Percentiles rank a stretch among this genome's conserved stretches.
phyloP scores from a whole-genome alignment of 2,797 vertebrate genomes.

The Pteropus rufus region DNA sequence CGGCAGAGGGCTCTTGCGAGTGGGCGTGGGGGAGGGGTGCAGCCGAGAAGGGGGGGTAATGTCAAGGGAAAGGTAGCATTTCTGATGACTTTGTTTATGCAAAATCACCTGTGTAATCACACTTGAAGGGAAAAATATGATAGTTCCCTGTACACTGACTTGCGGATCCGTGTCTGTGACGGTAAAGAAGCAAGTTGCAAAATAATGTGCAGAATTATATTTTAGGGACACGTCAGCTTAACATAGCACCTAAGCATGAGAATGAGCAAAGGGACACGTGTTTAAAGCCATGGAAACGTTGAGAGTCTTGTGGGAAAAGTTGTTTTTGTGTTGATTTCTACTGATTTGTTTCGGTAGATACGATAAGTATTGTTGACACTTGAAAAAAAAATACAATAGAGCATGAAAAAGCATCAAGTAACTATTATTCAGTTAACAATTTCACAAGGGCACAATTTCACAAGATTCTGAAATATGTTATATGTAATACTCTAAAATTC shows the following conservation, averaged over 20 bases:
- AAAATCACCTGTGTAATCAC: neutral
- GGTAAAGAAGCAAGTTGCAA: neutral
- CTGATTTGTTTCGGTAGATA: neutral
- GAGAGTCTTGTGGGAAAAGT: neutral
- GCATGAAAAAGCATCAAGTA: neutral
- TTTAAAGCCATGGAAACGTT: neutral
- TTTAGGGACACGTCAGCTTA: neutral
- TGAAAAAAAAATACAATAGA: neutral
- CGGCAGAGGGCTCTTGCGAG: accelerated
- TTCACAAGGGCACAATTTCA: no score
- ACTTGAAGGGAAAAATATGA: neutral
- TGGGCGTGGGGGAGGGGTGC: neutral
- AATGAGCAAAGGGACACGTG: accelerated
- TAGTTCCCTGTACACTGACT: accelerated
- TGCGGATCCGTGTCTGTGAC: accelerated
- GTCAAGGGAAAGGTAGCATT: neutral
- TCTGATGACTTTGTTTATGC: accelerated
- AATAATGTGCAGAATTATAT: neutral
- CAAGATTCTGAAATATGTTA: neutral
- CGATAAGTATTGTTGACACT: neutral
- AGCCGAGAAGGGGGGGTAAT: no score
- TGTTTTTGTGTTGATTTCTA: neutral
- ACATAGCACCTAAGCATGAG: neutral
- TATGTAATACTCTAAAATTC: neutral
- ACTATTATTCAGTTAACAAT: neutral